Conservation (phyloP, 2,113 vertebrate species). For the Spea multiplicata region DNA sequence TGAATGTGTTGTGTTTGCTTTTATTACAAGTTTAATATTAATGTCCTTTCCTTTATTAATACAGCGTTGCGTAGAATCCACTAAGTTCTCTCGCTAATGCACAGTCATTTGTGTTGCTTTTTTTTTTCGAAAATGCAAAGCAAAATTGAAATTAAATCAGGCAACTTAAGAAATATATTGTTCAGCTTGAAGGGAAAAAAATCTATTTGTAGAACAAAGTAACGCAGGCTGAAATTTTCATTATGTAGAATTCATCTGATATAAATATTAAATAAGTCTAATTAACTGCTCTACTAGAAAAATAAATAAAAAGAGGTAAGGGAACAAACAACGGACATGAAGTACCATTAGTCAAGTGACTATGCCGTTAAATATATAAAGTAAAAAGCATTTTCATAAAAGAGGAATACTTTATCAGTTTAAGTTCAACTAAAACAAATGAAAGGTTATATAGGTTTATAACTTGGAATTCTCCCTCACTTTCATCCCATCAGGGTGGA, state of each 20-base stretch:
- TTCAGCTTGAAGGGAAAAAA: not conserved
- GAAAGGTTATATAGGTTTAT: too few species aligned
- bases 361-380: not conserved
- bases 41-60: constrained; percentile 45
- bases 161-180: constrained; percentile 11
- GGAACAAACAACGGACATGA: not conserved
- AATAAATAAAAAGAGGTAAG: not conserved
- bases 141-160: constrained; percentile 14
- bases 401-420: too few species aligned
- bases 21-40: constrained; percentile 38
- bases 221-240: not conserved
- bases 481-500: too few species aligned
- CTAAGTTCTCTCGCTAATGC: constrained; percentile 35
- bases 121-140: constrained; percentile 43
- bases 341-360: not conserved
- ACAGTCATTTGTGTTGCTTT: constrained; percentile 46
- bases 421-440: too few species aligned
- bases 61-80: constrained; percentile 35
- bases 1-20: not conserved
- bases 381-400: too few species aligned
- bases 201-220: not conserved
- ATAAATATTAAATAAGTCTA: constrained; percentile 1
- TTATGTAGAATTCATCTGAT: not conserved
- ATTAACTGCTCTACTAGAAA: not conserved
- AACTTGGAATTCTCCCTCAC: too few species aligned